Conservation (phyloP, 1,140 invertebrate species). For the Calliopsis andreniformis region DNA sequence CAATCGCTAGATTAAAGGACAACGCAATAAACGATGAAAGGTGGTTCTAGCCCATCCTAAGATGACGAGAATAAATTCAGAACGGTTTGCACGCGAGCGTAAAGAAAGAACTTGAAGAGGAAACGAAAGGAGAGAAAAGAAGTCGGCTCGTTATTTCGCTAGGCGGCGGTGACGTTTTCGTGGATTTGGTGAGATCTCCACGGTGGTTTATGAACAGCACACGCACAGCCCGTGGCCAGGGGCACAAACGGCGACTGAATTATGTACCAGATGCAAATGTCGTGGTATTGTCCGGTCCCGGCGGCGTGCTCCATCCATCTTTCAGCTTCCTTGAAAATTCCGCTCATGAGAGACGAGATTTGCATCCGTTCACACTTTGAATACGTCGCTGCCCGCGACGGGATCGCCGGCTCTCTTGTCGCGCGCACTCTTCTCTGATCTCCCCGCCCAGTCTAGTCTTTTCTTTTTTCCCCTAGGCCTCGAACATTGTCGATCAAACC, state of each 20-base stretch:
- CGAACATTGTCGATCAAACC: conserved; percentile 18
- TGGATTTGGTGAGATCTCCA: conserved; percentile 31
- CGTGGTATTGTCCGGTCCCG: conserved; percentile 62
- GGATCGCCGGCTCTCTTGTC: background rate
- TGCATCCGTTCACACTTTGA: conserved; percentile 70
- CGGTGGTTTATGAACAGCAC: conserved; percentile 53
- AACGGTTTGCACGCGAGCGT: background rate
- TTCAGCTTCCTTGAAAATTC: conserved; percentile 71
- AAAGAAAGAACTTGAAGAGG: background rate
- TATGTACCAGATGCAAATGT: conserved; percentile 72
- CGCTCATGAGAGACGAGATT: conserved; percentile 67
- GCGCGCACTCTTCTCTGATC: background rate
- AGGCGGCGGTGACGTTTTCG: background rate
- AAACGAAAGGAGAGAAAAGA: too few species aligned
- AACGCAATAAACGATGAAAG: too few species aligned
- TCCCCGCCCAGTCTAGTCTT: background rate
- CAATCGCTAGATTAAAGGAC: too few species aligned
- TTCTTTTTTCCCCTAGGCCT: background rate
- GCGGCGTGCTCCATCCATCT: conserved; percentile 66
- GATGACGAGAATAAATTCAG: conserved; percentile 10
- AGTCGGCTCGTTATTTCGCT: background rate
- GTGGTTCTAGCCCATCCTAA: background rate
- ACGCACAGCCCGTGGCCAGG: conserved; percentile 45
- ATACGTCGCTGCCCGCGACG: conserved; percentile 51
- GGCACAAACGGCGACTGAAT: conserved; percentile 66